A percentile compares a stretch with the other conserved stretches of the same genome.
These are phyloP conservation scores for Amphibalanus amphitrite DNA, from an alignment of 1,140 invertebrate species.

Conservation along the genomic window DNA sequence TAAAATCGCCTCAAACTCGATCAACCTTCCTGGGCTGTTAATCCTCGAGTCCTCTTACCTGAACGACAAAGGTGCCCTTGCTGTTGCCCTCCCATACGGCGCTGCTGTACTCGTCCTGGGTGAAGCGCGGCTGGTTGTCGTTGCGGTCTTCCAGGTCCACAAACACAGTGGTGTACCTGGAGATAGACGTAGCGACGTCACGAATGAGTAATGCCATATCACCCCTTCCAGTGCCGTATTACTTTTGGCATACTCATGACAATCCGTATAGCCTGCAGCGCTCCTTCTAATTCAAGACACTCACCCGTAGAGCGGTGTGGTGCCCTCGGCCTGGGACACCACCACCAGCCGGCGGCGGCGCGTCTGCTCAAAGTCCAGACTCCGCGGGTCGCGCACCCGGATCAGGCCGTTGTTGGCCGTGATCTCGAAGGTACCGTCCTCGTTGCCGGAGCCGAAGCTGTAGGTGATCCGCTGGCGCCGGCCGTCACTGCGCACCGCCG, in stretches of 20 bases:
- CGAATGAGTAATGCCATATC: not conserved
- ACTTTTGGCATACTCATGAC: no score
- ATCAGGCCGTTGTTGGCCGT: slow-evolving; percentile 56
- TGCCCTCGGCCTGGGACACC: slow-evolving; percentile 25
- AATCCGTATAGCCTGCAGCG: no score
- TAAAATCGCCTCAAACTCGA: no score
- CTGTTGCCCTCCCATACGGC: slow-evolving; percentile 77
- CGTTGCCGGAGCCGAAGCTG: slow-evolving; percentile 71
- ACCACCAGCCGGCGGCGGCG: slow-evolving; percentile 36
- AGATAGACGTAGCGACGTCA: not conserved
- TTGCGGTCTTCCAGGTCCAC: slow-evolving; percentile 68
- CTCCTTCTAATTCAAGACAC: no score
- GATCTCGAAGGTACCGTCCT: slow-evolving; percentile 63
- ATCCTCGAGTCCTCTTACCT: no score
- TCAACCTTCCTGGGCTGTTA: no score
- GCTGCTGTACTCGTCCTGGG: slow-evolving; percentile 65
- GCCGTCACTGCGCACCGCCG: slow-evolving; percentile 62
- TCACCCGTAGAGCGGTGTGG: slow-evolving; percentile 44
- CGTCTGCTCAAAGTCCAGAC: slow-evolving; percentile 62
- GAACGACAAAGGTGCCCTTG: slow-evolving; percentile 71
- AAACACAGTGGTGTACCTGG: slow-evolving; percentile 48
- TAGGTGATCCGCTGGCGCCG: slow-evolving; percentile 60
- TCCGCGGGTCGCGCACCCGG: slow-evolving; percentile 50
- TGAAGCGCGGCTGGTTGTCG: slow-evolving; percentile 82
- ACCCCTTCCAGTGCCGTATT: no score